Evolutionary conservation across 2,888 invertebrate species (phyloP), one percentile per base, ranked within the genome.

Genomic region (Hydraecia micacea): DNA sequence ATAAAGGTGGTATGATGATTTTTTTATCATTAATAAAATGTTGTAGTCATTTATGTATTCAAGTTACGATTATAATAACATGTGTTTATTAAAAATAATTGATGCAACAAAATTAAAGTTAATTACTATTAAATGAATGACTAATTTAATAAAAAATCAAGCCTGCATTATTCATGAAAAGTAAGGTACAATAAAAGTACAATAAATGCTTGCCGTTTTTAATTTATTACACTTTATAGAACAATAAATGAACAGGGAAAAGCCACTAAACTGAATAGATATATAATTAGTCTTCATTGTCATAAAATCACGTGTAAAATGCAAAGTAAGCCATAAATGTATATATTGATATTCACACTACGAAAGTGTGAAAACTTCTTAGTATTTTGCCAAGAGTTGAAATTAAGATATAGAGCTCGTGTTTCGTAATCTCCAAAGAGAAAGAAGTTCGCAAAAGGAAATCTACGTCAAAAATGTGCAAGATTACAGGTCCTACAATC

Each of bases 291-390:
- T 28, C 1, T 46, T 55, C 28, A 2, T 55, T 66, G 66, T 67
- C n/a, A 86, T 83, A 78, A 74, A 79, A 72, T 2, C 28, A 52
- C 1, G 39, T 72, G 83, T 86, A 74, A 86, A 83, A 85, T 85
- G 74, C 71, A 72, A 84, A 86, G n/a, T 71, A 74, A 76, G 79
- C 36, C 62, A 55, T 85, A 79, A 79, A 86, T 28, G 49, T 42
- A 36, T 32, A 13, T 49, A 73, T 68, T 49, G n/a, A 62, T 72
- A 72, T 85, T 74, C 73, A 62, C 79, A 73, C 55, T 52, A 58
- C 39, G 60, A 63, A 55, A 46, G 79, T 79, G 55, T 39, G 63
- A 77, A 81, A 66, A 60, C 63, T 63, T 73, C 42, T 76, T 32
- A 15, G 0, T 11, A 0, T 21, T 21, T 55, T 1, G 0, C 18